Percentiles rank a stretch among this genome's conserved stretches.
Conservation (phyloP, 2,113 vertebrate species). For the Pseudopipra pipra region DNA sequence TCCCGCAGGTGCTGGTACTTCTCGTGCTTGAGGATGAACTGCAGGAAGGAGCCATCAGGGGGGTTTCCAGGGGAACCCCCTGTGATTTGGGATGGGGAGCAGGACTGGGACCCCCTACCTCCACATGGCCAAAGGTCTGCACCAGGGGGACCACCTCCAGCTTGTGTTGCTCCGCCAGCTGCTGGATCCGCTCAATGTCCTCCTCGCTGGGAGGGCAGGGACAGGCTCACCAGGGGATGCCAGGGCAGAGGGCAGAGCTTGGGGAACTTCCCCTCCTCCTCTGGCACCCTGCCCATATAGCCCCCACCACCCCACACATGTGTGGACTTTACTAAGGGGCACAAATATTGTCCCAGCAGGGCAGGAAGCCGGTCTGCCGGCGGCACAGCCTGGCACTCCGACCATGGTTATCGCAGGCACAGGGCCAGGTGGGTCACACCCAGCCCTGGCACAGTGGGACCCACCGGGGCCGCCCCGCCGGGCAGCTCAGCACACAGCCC, state of each 20-base stretch:
- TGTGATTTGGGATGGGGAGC: rapidly evolving
- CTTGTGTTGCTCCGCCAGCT: constrained; percentile 66
- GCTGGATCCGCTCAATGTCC: constrained; percentile 72
- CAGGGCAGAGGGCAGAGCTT: not conserved
- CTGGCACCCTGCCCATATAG: not conserved
- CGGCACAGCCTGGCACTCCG: not conserved
- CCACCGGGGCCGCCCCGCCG: rapidly evolving
- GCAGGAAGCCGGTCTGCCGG: not conserved
- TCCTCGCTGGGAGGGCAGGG: constrained; percentile 64
- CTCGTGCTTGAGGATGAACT: constrained; percentile 83
- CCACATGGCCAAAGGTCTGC: constrained; percentile 82
- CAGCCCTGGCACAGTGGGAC: not conserved
- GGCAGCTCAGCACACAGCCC: not conserved
- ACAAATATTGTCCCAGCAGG: not conserved
- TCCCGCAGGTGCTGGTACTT: constrained; percentile 74
- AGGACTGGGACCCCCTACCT: constrained; percentile 47
- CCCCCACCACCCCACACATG: not conserved
- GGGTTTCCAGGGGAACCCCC: not conserved
- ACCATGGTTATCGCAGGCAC: rapidly evolving
- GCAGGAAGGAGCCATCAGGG: rapidly evolving
- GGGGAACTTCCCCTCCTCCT: not conserved
- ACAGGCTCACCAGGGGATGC: not conserved
- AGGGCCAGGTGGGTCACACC: not conserved
- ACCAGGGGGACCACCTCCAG: constrained; percentile 80
- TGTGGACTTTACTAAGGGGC: not conserved